Base-by-base conservation (phyloP, 1,140 invertebrate genomes). In the Calephelis nemesis region DNA sequence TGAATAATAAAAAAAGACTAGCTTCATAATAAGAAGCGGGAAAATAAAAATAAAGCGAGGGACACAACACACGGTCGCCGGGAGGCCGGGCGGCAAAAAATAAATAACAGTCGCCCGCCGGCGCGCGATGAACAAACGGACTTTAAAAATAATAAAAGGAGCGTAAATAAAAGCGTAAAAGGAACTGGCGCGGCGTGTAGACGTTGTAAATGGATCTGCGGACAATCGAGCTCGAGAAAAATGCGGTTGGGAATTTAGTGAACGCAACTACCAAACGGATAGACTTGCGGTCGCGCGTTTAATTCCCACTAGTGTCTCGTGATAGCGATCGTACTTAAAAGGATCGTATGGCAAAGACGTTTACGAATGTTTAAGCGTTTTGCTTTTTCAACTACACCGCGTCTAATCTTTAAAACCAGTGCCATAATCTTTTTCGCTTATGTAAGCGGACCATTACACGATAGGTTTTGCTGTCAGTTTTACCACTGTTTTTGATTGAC, bases 121-220 rank as follows among this genome's bases (percentile, higher is more conserved):
- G 83, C 84, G 85, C 85, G 85, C 84, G 85, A 89, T 79, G 83
- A 89, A 90, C 87, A 91, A 91, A 90, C 87, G 85, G 84, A 88
- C 87, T 90, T 88, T 88, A 88, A 89, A 91, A 89, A 90, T 87
- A 91, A 91, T 88, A 91, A 90, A 90, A 91, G 87, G 82, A 89
- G 83, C 87, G 89, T 88, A 91, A 90, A 91, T 89, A 90, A 91
- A 91, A 90, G 84, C 87, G 89, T 91, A 90, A 91, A 91, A 91
- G 87, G 89, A 90, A 90, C 88, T 90, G 85, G 84, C 79, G 79
- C 85, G 80, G 82, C 85, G 87, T 90, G 89, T 91, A 90, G 87
- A 90, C 87, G 87, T 88, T 91, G 88, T 91, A 91, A 90, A 91
- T 88, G 89, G 89, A 85, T 83, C 86, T 84, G 84, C 81, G 87